phyloP scores from a whole-genome alignment of 1,140 invertebrate genomes.

The Drosophila ironensis region DNA sequence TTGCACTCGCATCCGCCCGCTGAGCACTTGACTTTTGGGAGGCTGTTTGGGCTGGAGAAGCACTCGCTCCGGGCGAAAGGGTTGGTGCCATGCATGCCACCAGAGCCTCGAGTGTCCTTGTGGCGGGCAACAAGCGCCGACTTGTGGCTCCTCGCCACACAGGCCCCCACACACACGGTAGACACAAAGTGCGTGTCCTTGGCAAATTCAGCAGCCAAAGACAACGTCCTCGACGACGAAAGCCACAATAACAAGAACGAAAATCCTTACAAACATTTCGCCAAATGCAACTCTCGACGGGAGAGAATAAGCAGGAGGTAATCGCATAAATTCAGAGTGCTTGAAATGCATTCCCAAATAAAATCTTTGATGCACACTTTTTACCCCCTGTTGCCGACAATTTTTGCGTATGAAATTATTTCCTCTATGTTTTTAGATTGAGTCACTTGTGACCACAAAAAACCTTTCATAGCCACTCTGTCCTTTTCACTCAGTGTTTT shows the following conservation, averaged over 20 bases:
- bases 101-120: conserved; percentile 40
- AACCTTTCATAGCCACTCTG: not conserved
- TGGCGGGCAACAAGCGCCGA: conserved; percentile 46
- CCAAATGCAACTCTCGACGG: conserved; percentile 31
- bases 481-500: conserved; percentile 15
- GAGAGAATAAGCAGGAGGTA: not conserved
- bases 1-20: conserved; percentile 30
- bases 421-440: too few species aligned
- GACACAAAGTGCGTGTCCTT: conserved; percentile 50
- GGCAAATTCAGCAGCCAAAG: conserved; percentile 40
- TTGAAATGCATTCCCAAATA: too few species aligned
- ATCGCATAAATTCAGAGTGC: not conserved
- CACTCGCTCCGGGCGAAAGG: not conserved
- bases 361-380: too few species aligned
- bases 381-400: too few species aligned
- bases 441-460: not conserved
- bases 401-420: too few species aligned
- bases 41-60: not conserved
- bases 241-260: conserved; percentile 7
- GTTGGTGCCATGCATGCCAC: conserved; percentile 27
- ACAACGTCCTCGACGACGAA: conserved; percentile 57
- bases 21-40: conserved; percentile 9
- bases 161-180: conserved; percentile 8
- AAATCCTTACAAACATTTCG: conserved; percentile 33
- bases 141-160: conserved; percentile 45